Base-by-base conservation (phyloP, 2,797 vertebrate species). In the Muscicapa striata region DNA sequence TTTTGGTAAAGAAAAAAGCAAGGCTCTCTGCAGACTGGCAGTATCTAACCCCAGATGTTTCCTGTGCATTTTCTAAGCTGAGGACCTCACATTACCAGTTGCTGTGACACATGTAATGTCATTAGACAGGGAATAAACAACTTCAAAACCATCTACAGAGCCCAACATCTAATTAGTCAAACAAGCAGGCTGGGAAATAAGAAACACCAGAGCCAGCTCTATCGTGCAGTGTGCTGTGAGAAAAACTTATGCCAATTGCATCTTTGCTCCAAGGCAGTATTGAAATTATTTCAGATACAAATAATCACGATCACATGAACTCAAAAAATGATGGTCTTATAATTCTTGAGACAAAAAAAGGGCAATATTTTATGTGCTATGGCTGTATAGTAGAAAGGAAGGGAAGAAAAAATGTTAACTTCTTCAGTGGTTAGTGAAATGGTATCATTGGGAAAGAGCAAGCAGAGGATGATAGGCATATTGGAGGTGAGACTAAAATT, bases 171-270 rank as follows among this genome's bases (percentile, higher is more conserved):
- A 93, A 94, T 95, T 82, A 90, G 63, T 84, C 59, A 91, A 81
- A 91, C 88, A 95, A 93, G 74, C 29, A 91, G 77, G 26, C 83
- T 95, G 86, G 93, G 90, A 91, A 91, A 94, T 93, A 69, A 91
- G 85, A 88, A 94, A 84, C 73, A 87, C 24, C 21, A 79, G 52
- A 73, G 62, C 73, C 83, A 95, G 64, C 11, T 79, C 54, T 66
- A 29, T 75, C n/a, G 6, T 72, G 27, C 46, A 73, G 9, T 23
- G 29, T 67, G 40, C 32, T 79, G 17, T 54, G 23, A 75, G 32
- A 82, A 87, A 82, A 93, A 68, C 22, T 63, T 58, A 77, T 5
- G 43, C 49, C 58, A 93, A 30, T 18, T 48, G 17, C 51, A 58
- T 58, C 9, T 80, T 7, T 81, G 46, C 58, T 94, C 13, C 59